Evolutionary conservation across 1,140 invertebrate species (phyloP).

Genomic region (Idris sp.): DNA sequence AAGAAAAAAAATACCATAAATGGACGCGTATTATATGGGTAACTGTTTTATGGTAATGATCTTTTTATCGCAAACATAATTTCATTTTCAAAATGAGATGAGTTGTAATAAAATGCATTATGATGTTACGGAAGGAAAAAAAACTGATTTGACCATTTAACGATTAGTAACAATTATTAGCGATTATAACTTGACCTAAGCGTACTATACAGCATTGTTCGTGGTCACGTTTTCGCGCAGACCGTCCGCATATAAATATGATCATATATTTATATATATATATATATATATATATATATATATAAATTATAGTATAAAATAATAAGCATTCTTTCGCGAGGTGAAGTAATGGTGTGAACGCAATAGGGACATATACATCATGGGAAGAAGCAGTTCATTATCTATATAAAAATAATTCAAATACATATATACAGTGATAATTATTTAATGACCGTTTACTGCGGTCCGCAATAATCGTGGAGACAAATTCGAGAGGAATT

Average conservation of each 20-base stretch:
- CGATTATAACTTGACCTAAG: slow-evolving; percentile 60
- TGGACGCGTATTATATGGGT: slow-evolving; percentile 26
- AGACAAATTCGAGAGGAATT: slow-evolving; percentile 32
- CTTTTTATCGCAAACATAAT: no score
- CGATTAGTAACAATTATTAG: slow-evolving; percentile 60
- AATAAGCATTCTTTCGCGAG: slow-evolving; percentile 62
- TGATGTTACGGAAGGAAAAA: no score
- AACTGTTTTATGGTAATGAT: slow-evolving; percentile 14
- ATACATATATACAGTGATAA: slow-evolving; percentile 50
- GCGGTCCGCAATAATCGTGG: no score
- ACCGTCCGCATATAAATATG: slow-evolving; percentile 57
- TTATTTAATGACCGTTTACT: no score
- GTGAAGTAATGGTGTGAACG: slow-evolving; percentile 49
- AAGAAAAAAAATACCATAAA: no score
- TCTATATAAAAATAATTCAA: slow-evolving; percentile 49
- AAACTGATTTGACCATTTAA: slow-evolving; percentile 36
- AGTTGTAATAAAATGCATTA: no score
- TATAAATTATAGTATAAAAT: slow-evolving; percentile 50
- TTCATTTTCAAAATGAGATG: no score
- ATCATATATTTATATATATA: slow-evolving; percentile 53
- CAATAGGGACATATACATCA: slow-evolving; percentile 56
- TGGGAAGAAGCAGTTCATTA: slow-evolving; percentile 26
- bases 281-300: no score
- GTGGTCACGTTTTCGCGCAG: slow-evolving; percentile 47
- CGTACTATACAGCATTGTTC: slow-evolving; percentile 60